phyloP scores from a whole-genome alignment of 2,113 vertebrate species.

The Vulpes vulpes region DNA sequence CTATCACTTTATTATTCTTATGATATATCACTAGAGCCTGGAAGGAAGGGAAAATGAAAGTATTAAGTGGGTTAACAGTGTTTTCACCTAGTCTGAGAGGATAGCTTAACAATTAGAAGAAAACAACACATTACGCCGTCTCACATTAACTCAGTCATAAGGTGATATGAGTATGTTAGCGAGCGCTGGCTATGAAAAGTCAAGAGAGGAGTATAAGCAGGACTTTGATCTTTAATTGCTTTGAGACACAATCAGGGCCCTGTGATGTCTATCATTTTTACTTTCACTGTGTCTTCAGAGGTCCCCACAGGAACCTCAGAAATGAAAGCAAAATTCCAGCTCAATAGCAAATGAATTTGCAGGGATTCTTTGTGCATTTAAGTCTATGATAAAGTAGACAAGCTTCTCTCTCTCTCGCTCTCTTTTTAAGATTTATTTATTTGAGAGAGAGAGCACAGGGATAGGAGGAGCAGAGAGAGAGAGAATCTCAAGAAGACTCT shows the following conservation, averaged over 20 bases:
- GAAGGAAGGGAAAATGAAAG: slow-evolving; percentile 11
- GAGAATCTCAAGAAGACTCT: background rate
- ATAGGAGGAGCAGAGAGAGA: background rate
- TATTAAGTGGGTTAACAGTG: background rate
- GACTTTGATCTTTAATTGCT: slow-evolving; percentile 62
- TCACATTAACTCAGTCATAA: slow-evolving; percentile 36
- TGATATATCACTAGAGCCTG: background rate
- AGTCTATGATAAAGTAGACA: slow-evolving; percentile 6
- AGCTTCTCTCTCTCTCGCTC: background rate
- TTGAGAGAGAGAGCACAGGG: background rate
- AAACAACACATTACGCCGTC: background rate
- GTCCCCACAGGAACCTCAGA: background rate
- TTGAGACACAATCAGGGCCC: background rate
- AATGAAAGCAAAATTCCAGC: slow-evolving; percentile 50
- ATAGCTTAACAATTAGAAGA: background rate
- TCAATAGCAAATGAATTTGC: slow-evolving; percentile 69
- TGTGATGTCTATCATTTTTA: slow-evolving; percentile 44
- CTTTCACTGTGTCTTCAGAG: slow-evolving; percentile 45
- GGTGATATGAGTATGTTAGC: background rate
- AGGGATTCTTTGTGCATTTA: slow-evolving; percentile 66
- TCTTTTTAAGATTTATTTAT: background rate
- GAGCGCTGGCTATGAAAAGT: slow-evolving; percentile 8
- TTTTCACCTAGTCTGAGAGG: slow-evolving; percentile 31
- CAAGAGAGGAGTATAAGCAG: background rate
- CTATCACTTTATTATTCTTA: slow-evolving; percentile 7